Conservation (phyloP, 2,113 vertebrate genomes). For the Baryphthengus martii region DNA sequence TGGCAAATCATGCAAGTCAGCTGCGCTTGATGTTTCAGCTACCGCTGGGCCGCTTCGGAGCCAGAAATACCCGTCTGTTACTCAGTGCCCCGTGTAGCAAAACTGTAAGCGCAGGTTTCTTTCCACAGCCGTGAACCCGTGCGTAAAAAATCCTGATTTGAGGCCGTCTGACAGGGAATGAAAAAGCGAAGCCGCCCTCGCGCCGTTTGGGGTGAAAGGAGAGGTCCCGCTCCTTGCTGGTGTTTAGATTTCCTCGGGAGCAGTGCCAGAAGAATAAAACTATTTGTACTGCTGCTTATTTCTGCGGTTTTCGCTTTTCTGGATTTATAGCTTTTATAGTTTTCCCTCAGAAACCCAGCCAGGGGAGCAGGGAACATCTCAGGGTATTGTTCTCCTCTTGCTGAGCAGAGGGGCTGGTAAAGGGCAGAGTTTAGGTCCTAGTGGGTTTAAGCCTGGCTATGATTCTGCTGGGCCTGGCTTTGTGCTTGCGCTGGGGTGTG, state of each 20-base stretch:
- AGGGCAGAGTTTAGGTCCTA: neutral
- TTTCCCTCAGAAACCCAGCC: neutral
- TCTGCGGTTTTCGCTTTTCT: neutral
- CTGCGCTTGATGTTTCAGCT: conserved; percentile 30
- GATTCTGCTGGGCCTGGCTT: neutral
- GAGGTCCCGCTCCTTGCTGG: neutral
- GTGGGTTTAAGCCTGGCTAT: neutral
- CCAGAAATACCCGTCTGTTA: conserved; percentile 45
- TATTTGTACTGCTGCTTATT: neutral
- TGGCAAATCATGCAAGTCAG: conserved; percentile 55
- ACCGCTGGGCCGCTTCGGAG: neutral
- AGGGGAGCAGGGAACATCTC: neutral
- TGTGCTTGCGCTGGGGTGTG: neutral
- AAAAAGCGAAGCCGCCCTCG: neutral
- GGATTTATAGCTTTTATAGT: neutral
- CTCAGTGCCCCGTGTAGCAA: neutral
- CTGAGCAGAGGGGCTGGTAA: neutral
- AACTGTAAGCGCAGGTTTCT: neutral
- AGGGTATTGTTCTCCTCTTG: fast-evolving
- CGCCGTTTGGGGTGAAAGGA: fast-evolving
- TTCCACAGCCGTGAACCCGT: neutral
- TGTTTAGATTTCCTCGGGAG: neutral
- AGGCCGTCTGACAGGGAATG: neutral
- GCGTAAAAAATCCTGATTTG: neutral
- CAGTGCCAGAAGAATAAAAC: neutral